Evolutionary conservation across 2,113 vertebrate genomes (phyloP), one percentile per base, ranked within the genome.

Genomic region (Pogonocichla stellata): DNA sequence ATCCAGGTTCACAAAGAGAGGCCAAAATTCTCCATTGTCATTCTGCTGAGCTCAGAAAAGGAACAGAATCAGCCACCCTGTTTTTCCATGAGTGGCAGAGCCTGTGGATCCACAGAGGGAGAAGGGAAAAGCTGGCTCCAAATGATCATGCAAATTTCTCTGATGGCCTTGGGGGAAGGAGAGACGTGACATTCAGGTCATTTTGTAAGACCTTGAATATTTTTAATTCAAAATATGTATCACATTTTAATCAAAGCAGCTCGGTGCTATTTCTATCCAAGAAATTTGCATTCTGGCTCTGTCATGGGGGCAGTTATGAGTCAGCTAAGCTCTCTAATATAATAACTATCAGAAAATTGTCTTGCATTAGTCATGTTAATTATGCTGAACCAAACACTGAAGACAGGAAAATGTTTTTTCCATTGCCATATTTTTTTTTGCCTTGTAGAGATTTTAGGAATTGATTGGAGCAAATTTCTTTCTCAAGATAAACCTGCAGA

Each of bases 311-410:
- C 95, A 97, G 94, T 98, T 98, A 97, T 94, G 95, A 98, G 96
- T 96, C 96, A 98, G 94, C 96, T 96, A 94, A 96, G 92, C 91
- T 96, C 96, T 98, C 95, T 96, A 95, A 98, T 96, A 95, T 96
- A 98, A 97, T 98, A 98, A 98, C 95, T 93, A 97, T 97, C 96
- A 96, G 93, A 90, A 98, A 97, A 98, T 96, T 94, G 91, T 93
- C 79, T 95, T 97, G 97, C 97, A 98, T 98, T 98, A 98, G 98
- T 98, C 97, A 98, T 98, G 96, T 92, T 98, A 98, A 98, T 98
- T 98, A 97, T 87, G 74, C 97, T 92, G 93, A 97, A 94, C 95
- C 94, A 97, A 98, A 97, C 94, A 97, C 80, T 80, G 80, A 22
- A 47, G 95, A 85, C 94, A 92, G 92, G 74, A 97, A 96, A 98